Percentiles rank a stretch among this genome's conserved stretches.
phyloP scores from a whole-genome alignment of 1,140 invertebrate species.

The Amyelois transitella region DNA sequence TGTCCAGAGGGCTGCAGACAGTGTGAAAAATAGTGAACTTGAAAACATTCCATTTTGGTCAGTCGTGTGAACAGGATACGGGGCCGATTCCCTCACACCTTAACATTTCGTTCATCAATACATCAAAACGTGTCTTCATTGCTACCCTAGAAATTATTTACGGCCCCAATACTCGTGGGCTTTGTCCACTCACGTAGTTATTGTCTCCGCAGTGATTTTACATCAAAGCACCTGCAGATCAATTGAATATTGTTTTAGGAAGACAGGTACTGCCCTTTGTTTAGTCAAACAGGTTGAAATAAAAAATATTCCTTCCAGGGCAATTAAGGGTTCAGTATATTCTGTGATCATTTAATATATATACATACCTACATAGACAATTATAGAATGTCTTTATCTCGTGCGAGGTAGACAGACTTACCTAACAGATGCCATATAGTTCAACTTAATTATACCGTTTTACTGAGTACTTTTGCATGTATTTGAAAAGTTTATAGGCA shows the following conservation, averaged over 20 bases:
- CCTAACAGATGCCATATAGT: no score
- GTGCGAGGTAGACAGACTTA: neutral
- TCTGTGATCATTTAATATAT: neutral
- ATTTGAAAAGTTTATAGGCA: no score
- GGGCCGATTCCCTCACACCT: neutral
- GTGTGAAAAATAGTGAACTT: no score
- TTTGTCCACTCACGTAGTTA: constrained; percentile 56
- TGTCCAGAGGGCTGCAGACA: no score
- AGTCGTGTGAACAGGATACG: no score
- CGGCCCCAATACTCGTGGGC: constrained; percentile 6
- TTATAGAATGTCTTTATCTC: no score
- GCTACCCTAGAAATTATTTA: constrained; percentile 45
- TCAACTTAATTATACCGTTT: no score
- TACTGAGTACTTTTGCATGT: no score
- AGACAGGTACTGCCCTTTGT: constrained; percentile 57
- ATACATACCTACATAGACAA: neutral
- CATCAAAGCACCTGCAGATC: constrained; percentile 46
- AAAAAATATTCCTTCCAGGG: constrained; percentile 5
- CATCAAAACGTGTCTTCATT: constrained; percentile 42
- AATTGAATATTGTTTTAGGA: constrained; percentile 63
- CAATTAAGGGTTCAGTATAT: neutral
- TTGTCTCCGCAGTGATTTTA: constrained; percentile 32
- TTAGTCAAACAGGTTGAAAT: constrained; percentile 21
- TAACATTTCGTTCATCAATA: neutral
- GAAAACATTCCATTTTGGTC: no score